These are phyloP conservation scores for Camponotus pennsylvanicus DNA, from an alignment of 1,140 invertebrate genomes.

Conservation along the genomic window DNA sequence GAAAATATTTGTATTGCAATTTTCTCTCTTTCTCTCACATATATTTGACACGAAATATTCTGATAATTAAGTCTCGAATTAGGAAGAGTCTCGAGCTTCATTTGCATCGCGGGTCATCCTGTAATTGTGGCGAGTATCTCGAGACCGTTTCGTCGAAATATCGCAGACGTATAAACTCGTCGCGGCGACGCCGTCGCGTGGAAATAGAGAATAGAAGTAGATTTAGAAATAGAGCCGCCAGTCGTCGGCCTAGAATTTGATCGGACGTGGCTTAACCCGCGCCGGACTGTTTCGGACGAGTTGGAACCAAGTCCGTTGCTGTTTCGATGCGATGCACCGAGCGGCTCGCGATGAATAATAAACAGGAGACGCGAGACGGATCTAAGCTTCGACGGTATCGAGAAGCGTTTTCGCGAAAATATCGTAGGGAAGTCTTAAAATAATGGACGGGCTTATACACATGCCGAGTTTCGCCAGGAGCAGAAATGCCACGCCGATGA, in stretches of 20 bases:
- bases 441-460: conserved; percentile 25
- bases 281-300: conserved; percentile 62
- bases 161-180: conserved; percentile 85
- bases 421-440: conserved; percentile 52
- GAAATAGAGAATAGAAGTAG: conserved; percentile 85
- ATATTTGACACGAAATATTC: not conserved
- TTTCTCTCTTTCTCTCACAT: too few species aligned
- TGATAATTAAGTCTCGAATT: not conserved
- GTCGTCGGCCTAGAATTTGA: conserved; percentile 82
- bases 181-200: conserved; percentile 77
- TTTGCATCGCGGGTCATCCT: not conserved
- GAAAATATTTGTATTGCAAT: not conserved
- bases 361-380: conserved; percentile 18
- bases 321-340: conserved; percentile 27
- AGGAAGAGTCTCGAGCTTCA: not conserved
- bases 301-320: conserved; percentile 43
- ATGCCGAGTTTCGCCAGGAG: conserved; percentile 26
- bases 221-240: conserved; percentile 84
- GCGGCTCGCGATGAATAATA: conserved; percentile 53
- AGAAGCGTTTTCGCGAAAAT: conserved; percentile 26
- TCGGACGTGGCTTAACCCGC: conserved; percentile 67
- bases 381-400: conserved; percentile 41
- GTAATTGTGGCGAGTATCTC: not conserved
- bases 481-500: conserved; percentile 55
- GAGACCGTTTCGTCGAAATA: conserved; percentile 80